Conservation (phyloP, 2,888 invertebrate species). For the Neocrepidodera transversa region DNA sequence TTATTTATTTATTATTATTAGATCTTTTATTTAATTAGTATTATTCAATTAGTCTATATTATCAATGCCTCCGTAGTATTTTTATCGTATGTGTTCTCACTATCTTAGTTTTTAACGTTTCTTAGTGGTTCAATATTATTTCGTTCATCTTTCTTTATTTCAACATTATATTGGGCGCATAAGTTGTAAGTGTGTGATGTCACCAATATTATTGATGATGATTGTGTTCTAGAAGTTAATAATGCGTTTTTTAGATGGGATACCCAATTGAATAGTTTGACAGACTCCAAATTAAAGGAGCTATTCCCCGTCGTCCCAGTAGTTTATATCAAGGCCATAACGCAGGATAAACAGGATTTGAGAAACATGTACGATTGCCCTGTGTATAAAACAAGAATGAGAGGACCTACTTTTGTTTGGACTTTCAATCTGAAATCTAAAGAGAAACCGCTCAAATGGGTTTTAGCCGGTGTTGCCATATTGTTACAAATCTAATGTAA, state of each 20-base stretch:
- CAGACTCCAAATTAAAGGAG: slow-evolving; percentile 87
- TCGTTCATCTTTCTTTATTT: too few species aligned
- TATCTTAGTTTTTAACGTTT: too few species aligned
- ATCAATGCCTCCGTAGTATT: neutral
- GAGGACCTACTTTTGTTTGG: slow-evolving; percentile 95
- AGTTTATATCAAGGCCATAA: slow-evolving; percentile 84
- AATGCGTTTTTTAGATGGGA: slow-evolving; percentile 84
- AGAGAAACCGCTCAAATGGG: slow-evolving; percentile 90
- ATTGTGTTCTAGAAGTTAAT: too few species aligned
- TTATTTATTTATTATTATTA: neutral
- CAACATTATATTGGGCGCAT: too few species aligned
- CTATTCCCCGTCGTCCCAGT: slow-evolving; percentile 91
- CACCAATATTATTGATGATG: too few species aligned
- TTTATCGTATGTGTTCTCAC: neutral
- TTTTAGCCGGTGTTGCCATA: slow-evolving; percentile 90
- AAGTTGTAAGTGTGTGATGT: too few species aligned
- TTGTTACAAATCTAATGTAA: slow-evolving; percentile 77
- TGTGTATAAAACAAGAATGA: slow-evolving; percentile 86
- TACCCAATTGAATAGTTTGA: slow-evolving; percentile 75
- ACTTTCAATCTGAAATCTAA: slow-evolving; percentile 92
- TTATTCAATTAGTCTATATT: neutral
- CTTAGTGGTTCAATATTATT: too few species aligned
- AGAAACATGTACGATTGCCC: slow-evolving; percentile 92
- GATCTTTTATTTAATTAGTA: neutral
- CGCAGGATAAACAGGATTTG: slow-evolving; percentile 87